Conservation (phyloP, 2,113 vertebrate genomes). For the Archocentrus centrarchus region DNA sequence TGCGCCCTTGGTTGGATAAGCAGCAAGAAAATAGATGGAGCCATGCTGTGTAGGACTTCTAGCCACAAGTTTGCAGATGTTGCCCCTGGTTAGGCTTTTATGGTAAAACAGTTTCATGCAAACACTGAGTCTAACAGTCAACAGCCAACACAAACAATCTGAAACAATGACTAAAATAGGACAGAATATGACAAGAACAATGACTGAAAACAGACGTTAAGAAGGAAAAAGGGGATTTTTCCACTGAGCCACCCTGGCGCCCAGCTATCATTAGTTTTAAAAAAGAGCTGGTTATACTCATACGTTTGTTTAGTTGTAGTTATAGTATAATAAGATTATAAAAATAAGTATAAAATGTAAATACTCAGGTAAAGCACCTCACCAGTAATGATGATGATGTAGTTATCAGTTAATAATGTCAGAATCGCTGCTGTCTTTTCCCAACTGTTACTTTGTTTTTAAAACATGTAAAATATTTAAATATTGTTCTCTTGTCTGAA, state of each 20-base stretch:
- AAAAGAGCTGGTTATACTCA: background rate
- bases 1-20: background rate
- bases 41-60: background rate
- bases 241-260: no score
- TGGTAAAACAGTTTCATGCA: background rate
- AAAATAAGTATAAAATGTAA: background rate
- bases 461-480: background rate
- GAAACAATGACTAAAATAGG: background rate
- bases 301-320: background rate
- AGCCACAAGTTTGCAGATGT: conserved; percentile 1
- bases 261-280: background rate
- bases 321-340: background rate
- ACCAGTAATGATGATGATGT: background rate
- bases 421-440: background rate
- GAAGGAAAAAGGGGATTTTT: background rate
- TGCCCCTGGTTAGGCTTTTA: background rate
- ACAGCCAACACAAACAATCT: background rate
- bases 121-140: background rate
- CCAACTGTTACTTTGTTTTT: background rate
- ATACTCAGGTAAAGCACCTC: background rate
- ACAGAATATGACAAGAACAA: background rate
- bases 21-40: background rate
- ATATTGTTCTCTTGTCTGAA: background rate
- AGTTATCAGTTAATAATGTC: background rate
- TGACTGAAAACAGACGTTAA: background rate